Base-by-base conservation (phyloP, 2,888 invertebrate species). In the Lasius platythorax region DNA sequence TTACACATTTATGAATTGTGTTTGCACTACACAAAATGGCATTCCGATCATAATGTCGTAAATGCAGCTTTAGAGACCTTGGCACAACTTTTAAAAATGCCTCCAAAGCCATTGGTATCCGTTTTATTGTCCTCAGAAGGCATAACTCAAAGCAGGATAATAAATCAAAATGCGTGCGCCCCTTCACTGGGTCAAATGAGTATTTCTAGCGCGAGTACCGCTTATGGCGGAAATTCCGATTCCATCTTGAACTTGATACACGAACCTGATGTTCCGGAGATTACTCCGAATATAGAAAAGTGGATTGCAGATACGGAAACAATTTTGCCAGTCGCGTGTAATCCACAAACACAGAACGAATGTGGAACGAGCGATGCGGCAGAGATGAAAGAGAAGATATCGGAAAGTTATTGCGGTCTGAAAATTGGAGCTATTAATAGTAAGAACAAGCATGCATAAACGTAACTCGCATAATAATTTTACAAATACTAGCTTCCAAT, bases 41-140 rank as follows among this genome's bases (percentile, higher is more conserved):
- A 97, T 91, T 95, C 95, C 9, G 98, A 99, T 95, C 99, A 99
- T 95, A 98, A 98, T 94, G 96, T 98, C 83, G 97, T 98, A 90
- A 98, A 98, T 93, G 97, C 98, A 1, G 97, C 98, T 28, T 96
- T 99, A 93, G 99, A 99, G 95, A 92, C 95, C 91, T 93, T 97
- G 37, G 95, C 95, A 64, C 96, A 96, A 89, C 92, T 96, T 9
- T 91, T 96, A 11, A 95, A 95, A 87, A 94, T 95, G 76, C 95
- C 96, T 12, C 95, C 96, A 6, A 94, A 95, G 66, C 91, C 94
- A 68, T 92, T 96, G 12, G 89, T 95, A 33, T 88, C 93, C 2
- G 87, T 95, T 40, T 93, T 96, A 23, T 91, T 95, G 12, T 95
- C 95, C 0, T 92, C 93, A n/a, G 93, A 94, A 64, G 96, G 96